A percentile compares a stretch with the other conserved stretches of the same genome.
phyloP scores from a whole-genome alignment of 2,797 vertebrate species.

The Eospalax fontanierii region DNA sequence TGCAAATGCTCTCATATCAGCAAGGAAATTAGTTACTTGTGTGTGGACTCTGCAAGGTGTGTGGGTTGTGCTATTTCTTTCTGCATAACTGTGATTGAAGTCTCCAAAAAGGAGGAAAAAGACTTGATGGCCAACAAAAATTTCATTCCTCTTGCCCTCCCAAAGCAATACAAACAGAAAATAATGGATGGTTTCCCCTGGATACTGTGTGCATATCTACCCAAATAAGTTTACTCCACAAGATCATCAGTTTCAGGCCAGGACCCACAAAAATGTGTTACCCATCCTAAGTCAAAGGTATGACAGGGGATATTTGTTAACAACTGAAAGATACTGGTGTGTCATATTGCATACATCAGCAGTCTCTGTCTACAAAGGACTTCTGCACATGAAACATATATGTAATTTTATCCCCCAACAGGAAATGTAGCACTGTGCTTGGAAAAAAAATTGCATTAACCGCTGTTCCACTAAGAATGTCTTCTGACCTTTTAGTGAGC shows the following conservation, averaged over 20 bases:
- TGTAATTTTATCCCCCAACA: background rate
- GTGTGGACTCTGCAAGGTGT: background rate
- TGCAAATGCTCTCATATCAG: background rate
- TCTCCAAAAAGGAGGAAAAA: background rate
- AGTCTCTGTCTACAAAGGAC: rapidly evolving
- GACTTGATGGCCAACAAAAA: background rate
- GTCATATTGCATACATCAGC: rapidly evolving
- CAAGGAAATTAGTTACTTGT: background rate
- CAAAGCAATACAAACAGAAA: rapidly evolving
- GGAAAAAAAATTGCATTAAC: background rate
- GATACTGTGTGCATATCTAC: rapidly evolving
- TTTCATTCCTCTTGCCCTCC: background rate
- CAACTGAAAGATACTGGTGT: background rate
- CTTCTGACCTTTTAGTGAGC: background rate
- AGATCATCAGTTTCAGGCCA: background rate
- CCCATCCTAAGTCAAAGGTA: too few relatives aligned
- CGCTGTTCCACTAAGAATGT: background rate
- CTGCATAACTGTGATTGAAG: too few relatives aligned
- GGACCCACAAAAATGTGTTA: background rate
- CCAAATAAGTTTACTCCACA: background rate
- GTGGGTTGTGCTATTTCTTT: background rate
- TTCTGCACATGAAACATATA: rapidly evolving
- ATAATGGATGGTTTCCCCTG: background rate
- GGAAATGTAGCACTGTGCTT: background rate
- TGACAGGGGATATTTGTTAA: background rate